Evolutionary conservation across 2,797 vertebrate genomes (phyloP), one percentile per base, ranked within the genome.

Genomic region (Phataginus tetradactyla): DNA sequence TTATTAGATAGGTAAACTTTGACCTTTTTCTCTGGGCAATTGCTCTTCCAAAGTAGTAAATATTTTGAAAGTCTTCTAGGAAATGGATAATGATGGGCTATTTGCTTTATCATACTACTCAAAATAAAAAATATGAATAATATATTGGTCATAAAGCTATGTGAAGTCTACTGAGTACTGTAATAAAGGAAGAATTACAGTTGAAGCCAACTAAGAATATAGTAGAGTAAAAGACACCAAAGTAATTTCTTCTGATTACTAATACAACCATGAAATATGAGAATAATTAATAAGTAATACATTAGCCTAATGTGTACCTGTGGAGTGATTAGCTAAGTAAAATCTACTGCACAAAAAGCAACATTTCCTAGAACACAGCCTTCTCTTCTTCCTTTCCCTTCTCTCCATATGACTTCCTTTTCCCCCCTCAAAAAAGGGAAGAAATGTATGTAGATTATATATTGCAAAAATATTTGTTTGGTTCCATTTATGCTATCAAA

Each of bases 211-310:
- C 32, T 72, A 34, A 90, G 78, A 91, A 45, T 37, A 39, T 14
- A 74, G 12, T 20, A 88, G 71, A 37, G 8, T 51, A 57, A 84
- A 83, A 90, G 37, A 94, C 20, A 90, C 13, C 4, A 55, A 53
- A 89, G 90, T 90, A 86, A 94, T 95, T 93, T 97, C 34, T 94
- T 49, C 49, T 95, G 53, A 89, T 85, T 96, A 57, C 29, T 94
- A 91, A 25, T 39, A 77, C 86, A 85, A 89, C 81, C 21, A 71
- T 61, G 34, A 95, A 96, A n/a, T 95, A 84, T 25, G 72, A 72
- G 93, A 93, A 94, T 59, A 68, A 63, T 96, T 96, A 92, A 66
- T 94, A 95, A 96, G 71, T 61, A 59, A 32, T 10, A n/a, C 71
- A 90, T 90, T 96, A 96, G 68, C 81, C 63, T 74, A 74, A 91